These are phyloP conservation scores for Gallinago solitaria DNA, from an alignment of 2,797 vertebrate genomes.

Conservation along the genomic window DNA sequence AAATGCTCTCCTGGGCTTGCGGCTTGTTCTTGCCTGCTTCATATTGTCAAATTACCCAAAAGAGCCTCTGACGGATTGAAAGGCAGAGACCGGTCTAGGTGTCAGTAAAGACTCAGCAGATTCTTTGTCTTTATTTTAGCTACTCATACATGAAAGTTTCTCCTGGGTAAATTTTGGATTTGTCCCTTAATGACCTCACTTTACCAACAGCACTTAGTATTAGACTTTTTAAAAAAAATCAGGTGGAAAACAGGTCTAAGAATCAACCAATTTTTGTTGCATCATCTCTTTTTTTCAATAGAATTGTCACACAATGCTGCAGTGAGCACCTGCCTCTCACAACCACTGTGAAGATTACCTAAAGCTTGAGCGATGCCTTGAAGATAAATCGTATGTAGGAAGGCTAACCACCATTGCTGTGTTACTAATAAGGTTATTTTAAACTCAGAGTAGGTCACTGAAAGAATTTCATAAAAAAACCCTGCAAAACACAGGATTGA, in stretches of 20 bases:
- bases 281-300: neutral
- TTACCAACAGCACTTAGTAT: neutral
- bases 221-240: neutral
- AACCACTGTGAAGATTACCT: neutral
- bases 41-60: neutral
- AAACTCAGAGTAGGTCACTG: conserved; percentile 49
- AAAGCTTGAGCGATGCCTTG: neutral
- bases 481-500: neutral
- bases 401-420: neutral
- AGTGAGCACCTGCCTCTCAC: neutral
- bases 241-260: neutral
- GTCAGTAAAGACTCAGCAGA: neutral
- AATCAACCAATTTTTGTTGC: neutral
- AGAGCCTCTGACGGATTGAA: neutral
- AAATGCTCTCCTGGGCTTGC: neutral
- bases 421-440: conserved; percentile 61
- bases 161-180: neutral
- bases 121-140: neutral
- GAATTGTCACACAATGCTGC: neutral
- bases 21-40: neutral
- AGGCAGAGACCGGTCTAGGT: neutral
- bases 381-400: conserved; percentile 18
- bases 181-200: neutral
- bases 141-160: neutral
- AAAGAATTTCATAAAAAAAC: neutral